Evolutionary conservation across 2,888 invertebrate species (phyloP), one percentile per base, ranked within the genome.

Genomic region (Eilema sororculum): DNA sequence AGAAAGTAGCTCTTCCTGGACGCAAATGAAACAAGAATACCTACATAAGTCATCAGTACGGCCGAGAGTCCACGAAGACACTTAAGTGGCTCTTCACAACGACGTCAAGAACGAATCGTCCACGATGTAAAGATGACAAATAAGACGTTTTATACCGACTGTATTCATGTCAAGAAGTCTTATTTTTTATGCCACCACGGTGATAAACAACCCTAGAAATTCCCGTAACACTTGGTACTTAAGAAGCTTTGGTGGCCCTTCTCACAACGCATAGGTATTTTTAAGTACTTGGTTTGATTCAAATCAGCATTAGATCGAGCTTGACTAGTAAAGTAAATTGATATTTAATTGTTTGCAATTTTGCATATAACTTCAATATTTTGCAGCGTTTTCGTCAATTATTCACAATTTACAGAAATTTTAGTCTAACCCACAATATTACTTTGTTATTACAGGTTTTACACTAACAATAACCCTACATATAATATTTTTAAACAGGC

Each of bases 51-150:
- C 68, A 58, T 68, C 52, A 56, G 25, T 25, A 62, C 62, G 30
- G 30, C 77, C 71, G 75, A 78, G 65, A 73, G 73, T 74, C 73
- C 72, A 74, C 78, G 72, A 78, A 78, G 75, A 81, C 79, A 78
- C 77, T 83, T 81, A 70, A 78, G 80, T 79, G 79, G 74, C 78
- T 74, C 83, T 84, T 81, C 81, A 84, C 79, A 75, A 78, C 79
- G 76, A 78, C 73, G 76, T 80, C 79, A 72, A 69, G 52, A 76
- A 74, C 75, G 76, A 81, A 81, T 81, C 77, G 77, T 79, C 79
- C 74, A 78, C 77, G 72, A 78, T 77, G 77, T 76, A 73, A 80
- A 70, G 77, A 83, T 75, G 77, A 81, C 80, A 80, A 82, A 82
- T 84, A 71, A 71, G 16, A 68, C 41, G 25, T 65, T 69, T 52